Evolutionary conservation across 2,888 invertebrate species (phyloP).

Genomic region (Brachyopa scutellaris): DNA sequence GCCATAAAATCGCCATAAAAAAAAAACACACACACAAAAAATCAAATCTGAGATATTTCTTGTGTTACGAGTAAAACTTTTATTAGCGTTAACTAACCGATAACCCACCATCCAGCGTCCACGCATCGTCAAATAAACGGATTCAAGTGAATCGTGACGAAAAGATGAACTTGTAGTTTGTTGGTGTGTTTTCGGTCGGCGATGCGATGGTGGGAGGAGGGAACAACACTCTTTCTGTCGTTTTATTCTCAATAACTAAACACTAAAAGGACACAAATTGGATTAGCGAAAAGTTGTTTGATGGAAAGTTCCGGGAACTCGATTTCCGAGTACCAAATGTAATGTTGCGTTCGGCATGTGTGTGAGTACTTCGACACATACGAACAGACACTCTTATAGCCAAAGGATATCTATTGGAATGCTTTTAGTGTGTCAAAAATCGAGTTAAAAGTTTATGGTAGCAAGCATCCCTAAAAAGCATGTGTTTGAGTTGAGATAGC

Average conservation of each 20-base stretch:
- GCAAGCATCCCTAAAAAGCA: slow-evolving; percentile 15
- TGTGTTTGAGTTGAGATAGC: not conserved
- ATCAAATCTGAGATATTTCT: not conserved
- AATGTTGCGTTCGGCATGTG: slow-evolving; percentile 11
- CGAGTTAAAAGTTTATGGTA: slow-evolving; percentile 68
- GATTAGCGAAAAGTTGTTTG: slow-evolving; percentile 72
- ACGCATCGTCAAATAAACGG: slow-evolving; percentile 6
- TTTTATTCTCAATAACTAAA: slow-evolving; percentile 70
- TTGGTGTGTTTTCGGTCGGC: slow-evolving; percentile 7
- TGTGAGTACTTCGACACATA: not conserved
- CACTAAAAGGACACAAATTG: slow-evolving; percentile 71
- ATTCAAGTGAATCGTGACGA: slow-evolving; percentile 28
- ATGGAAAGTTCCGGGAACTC: slow-evolving; percentile 66
- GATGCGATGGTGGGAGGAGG: not conserved
- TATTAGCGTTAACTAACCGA: not conserved
- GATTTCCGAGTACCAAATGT: slow-evolving; percentile 57
- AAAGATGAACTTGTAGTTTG: slow-evolving; percentile 41
- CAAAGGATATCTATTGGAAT: slow-evolving; percentile 66
- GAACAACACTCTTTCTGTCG: not conserved
- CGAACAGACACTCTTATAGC: slow-evolving; percentile 32
- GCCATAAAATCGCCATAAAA: not conserved
- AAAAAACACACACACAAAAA: too few species aligned
- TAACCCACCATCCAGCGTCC: not conserved
- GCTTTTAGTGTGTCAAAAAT: slow-evolving; percentile 72
- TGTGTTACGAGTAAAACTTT: not conserved